phyloP scores from a whole-genome alignment of 2,888 invertebrate genomes.

The Oscheius onirici region DNA sequence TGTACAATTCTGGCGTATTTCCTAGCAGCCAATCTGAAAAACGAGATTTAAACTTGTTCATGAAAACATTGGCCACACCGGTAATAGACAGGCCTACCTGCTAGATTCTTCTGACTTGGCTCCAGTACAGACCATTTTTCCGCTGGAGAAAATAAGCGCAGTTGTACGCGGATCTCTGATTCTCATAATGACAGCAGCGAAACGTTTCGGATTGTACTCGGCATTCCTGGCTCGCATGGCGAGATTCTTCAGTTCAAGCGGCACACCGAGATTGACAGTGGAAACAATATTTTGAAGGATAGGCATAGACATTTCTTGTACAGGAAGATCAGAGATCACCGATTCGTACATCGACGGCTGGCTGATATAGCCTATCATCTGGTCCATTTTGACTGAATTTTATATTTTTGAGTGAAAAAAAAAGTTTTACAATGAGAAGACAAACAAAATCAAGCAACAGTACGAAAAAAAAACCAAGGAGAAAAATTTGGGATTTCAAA shows the following conservation, averaged over 20 bases:
- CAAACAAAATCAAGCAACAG: too few species aligned
- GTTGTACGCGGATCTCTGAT: conserved; percentile 85
- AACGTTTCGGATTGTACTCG: conserved; percentile 98
- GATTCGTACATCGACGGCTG: background rate
- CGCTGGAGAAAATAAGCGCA: conserved; percentile 84
- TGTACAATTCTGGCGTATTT: conserved; percentile 86
- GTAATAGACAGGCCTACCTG: too few species aligned
- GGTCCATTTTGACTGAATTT: too few species aligned
- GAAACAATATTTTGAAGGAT: conserved; percentile 86
- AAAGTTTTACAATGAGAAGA: too few species aligned
- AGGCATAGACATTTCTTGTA: conserved; percentile 69
- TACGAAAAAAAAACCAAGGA: too few species aligned
- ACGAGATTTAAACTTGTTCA: background rate
- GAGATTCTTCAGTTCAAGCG: conserved; percentile 93
- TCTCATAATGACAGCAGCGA: conserved; percentile 97
- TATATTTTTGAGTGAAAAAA: too few species aligned
- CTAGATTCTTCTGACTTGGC: conserved; percentile 86
- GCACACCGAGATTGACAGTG: conserved; percentile 92
- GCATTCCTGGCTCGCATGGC: conserved; percentile 97
- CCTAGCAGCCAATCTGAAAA: conserved; percentile 81
- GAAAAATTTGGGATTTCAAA: too few species aligned
- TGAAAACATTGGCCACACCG: too few species aligned
- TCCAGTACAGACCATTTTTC: conserved; percentile 88
- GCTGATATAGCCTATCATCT: too few species aligned
- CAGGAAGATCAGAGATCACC: conserved; percentile 57